Evolutionary conservation across 2,888 invertebrate species (phyloP), one percentile per base, ranked within the genome.

Genomic region (Neoitamus cyanurus): DNA sequence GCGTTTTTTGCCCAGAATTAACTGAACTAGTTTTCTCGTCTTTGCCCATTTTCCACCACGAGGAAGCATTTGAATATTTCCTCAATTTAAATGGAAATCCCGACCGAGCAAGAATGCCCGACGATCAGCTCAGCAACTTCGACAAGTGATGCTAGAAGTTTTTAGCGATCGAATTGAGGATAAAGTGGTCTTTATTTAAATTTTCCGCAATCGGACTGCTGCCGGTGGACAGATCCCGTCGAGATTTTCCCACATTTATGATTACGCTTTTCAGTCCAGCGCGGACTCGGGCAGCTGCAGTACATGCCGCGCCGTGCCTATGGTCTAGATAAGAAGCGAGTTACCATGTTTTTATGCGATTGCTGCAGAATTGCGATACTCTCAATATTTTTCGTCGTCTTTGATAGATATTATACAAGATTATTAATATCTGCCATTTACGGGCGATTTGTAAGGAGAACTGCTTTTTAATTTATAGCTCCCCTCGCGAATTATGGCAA

Each of bases 1-100:
- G 15, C 48, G 31, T 30, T 48, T 78, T 28, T 31, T 80, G 31
- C 2, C 9, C 58, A 80, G 58, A 80, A 80, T 80, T 34, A 80
- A 58, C 58, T 80, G 78, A 58, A 80, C 78, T 80, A 80, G 58
- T 80, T 80, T 80, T 80, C 58, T 31, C 78, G 48, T 58, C 58
- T 80, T 34, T 48, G 11, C n/a, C 34, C 13, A 58, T 80, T 80
- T 80, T 37, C 48, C 9, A 31, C 11, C 58, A 48, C 30, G 15
- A 31, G 58, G 58, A 31, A 80, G 31, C 20, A 80, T 80, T 80
- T 80, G 78, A 80, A 80, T 80, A 80, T 80, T 80, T 80, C 78
- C 78, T 48, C 78, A 37, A 80, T 80, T 80, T 80, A 80, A 80
- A 80, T 80, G 78, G 78, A 80, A 80, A 80, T 48, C 30, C 1